phyloP scores from a whole-genome alignment of 2,797 vertebrate species.

The Pipistrellus pipistrellus region DNA sequence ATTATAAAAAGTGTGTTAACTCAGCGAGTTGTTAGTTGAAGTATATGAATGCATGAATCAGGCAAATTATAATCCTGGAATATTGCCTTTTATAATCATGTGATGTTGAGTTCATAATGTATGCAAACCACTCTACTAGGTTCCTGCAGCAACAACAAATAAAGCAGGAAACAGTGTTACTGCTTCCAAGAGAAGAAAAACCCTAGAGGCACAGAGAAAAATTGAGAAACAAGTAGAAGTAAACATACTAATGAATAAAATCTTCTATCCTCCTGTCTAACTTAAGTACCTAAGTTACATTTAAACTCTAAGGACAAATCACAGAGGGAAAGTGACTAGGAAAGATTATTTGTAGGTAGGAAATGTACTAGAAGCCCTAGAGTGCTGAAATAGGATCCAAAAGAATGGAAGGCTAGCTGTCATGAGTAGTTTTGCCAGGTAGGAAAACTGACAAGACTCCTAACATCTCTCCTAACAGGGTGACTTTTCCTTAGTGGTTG shows the following conservation, averaged over 20 bases:
- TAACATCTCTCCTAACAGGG: neutral
- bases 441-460: neutral
- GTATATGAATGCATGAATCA: constrained; percentile 56
- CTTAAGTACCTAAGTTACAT: neutral
- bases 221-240: constrained; percentile 3
- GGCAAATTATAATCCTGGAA: constrained; percentile 25
- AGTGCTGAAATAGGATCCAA: neutral
- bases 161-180: constrained; percentile 33
- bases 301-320: neutral
- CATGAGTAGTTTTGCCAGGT: constrained; percentile 2
- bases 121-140: neutral
- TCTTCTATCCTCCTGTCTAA: neutral
- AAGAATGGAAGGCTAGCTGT: neutral
- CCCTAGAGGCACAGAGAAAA: neutral
- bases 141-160: constrained; percentile 16
- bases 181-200: constrained; percentile 15
- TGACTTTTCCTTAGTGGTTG: neutral
- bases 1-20: constrained; percentile 46
- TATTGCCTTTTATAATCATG: constrained; percentile 32
- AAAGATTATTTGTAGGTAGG: neutral
- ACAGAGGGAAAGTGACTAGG: neutral
- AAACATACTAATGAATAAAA: neutral
- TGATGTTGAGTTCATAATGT: constrained; percentile 48
- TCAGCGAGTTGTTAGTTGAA: constrained; percentile 17
- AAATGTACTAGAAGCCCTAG: neutral